Percentiles rank a stretch among this genome's conserved stretches.
phyloP scores from a whole-genome alignment of 2,797 vertebrate species.

The Lateolabrax maculatus region DNA sequence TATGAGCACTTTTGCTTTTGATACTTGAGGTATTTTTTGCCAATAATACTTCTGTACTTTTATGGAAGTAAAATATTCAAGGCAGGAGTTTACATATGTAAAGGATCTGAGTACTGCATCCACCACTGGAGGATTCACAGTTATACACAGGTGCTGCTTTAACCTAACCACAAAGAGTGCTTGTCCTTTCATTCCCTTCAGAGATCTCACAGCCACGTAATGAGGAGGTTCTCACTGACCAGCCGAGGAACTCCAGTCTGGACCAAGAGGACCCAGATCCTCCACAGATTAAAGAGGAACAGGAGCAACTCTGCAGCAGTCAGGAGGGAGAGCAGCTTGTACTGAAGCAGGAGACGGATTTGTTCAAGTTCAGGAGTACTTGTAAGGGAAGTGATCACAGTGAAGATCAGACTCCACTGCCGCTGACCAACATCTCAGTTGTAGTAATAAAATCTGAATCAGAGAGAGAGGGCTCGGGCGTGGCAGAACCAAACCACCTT shows the following conservation, averaged over 20 bases:
- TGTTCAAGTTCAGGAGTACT: neutral
- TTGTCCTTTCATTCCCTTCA: neutral
- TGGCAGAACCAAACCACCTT: neutral
- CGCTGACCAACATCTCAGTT: neutral
- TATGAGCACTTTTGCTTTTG: neutral
- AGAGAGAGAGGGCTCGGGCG: neutral
- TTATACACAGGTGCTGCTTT: no score
- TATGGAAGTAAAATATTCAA: neutral
- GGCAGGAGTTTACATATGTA: no score
- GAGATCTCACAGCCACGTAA: slow-evolving; percentile 8
- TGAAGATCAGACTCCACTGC: neutral
- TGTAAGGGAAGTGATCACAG: neutral
- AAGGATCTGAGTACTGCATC: no score
- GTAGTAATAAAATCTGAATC: neutral
- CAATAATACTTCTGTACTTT: no score
- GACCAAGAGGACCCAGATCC: slow-evolving; percentile 1
- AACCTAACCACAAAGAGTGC: no score
- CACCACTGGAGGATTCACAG: no score
- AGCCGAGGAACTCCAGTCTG: slow-evolving; percentile 7
- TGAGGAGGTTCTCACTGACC: slow-evolving; percentile 16
- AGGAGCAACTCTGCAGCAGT: slow-evolving; percentile 8
- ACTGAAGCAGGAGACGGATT: slow-evolving; percentile 6
- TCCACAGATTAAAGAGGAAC: slow-evolving; percentile 38
- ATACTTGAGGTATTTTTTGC: neutral
- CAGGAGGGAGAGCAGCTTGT: slow-evolving; percentile 1